Evolutionary conservation across 2,797 vertebrate species (phyloP), one percentile per base, ranked within the genome.

Genomic region (Takifugu ocellatus): DNA sequence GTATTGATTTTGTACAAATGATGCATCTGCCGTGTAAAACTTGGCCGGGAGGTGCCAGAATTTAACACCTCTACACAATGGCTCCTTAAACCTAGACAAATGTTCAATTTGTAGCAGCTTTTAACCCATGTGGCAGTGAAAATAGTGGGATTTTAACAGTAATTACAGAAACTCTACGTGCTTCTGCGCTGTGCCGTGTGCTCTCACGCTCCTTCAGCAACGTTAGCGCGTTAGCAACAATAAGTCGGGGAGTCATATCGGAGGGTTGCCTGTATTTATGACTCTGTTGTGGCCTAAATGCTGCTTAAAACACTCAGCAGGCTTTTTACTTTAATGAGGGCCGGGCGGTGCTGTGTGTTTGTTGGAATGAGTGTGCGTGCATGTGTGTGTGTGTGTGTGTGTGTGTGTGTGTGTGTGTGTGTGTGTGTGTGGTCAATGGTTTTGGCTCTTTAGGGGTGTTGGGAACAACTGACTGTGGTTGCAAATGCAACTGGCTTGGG

Each of bases 271-370:
- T 72, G 75, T 80, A 65, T 86, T 85, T 84, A 74, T 61, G 72
- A 75, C 70, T 74, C 61, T 77, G 62, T 56, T 70, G 74, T 75
- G 72, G 71, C 78, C 72, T 78, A 86, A 84, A 84, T 79, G 75
- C 76, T 78, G 81, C 82, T 85, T 84, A 84, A 83, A 83, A 79
- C 79, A 79, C 84, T 88, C 83, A 77, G 73, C 79, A 74, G 78
- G 80, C 82, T 84, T 88, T 87, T 86, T 81, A 79, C 78, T 84
- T 84, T 85, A 90, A 88, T 85, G 78, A 88, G 72, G 67, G 68
- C 76, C 60, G 54, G 67, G 62, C 72, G 21, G 36, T 25, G 58
- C 43, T 51, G 55, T 70, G 61, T 57, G 56, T 62, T 50, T 39
- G 44, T 48, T 5, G 25, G 10, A 11, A 48, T 24, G 17, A 59